phyloP scores from a whole-genome alignment of 2,888 invertebrate genomes.

The Tachina grossa region DNA sequence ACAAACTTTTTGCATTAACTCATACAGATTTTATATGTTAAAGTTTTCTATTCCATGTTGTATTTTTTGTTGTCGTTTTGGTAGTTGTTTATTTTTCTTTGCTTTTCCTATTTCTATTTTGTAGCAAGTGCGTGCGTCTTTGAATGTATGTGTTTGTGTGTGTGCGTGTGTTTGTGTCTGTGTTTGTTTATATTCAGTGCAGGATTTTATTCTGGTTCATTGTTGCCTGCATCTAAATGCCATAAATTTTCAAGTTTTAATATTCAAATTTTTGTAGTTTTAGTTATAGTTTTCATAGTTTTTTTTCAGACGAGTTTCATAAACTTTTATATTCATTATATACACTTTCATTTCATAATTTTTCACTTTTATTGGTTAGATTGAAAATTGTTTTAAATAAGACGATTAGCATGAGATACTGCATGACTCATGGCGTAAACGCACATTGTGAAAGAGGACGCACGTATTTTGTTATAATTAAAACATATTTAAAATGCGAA shows the following conservation, averaged over 20 bases:
- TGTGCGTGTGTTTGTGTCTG: neutral
- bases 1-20: conserved; percentile 68
- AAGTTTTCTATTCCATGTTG: conserved; percentile 52
- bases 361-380: neutral
- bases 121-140: conserved; percentile 16
- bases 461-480: too few species aligned
- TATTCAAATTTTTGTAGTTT: conserved; percentile 61
- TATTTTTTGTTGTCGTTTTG: conserved; percentile 8
- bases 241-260: conserved; percentile 69
- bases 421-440: neutral
- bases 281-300: conserved; percentile 17
- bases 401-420: neutral
- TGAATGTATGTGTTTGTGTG: neutral
- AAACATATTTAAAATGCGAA: too few species aligned
- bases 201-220: conserved; percentile 31
- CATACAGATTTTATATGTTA: conserved; percentile 64
- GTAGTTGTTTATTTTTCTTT: conserved; percentile 8
- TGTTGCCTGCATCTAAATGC: conserved; percentile 53
- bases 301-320: conserved; percentile 35
- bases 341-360: conserved; percentile 46
- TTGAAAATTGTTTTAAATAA: neutral
- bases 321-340: conserved; percentile 46
- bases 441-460: neutral
- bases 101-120: conserved; percentile 12
- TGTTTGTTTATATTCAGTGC: conserved; percentile 3